These are phyloP conservation scores for Coregonus clupeaformis DNA, from an alignment of 2,113 vertebrate species.

Conservation along the genomic window DNA sequence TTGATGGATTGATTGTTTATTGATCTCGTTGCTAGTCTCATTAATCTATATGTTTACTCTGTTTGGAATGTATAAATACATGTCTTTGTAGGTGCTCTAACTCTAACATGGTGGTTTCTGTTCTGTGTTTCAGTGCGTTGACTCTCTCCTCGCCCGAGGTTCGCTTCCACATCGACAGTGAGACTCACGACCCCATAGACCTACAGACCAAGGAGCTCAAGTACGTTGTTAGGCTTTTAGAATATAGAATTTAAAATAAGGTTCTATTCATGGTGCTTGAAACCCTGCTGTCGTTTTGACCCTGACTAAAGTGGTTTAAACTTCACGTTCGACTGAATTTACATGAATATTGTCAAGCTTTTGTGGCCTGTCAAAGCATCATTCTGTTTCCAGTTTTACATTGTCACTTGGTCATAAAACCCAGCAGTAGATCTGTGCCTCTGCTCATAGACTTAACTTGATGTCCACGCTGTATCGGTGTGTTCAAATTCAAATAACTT, in stretches of 20 bases:
- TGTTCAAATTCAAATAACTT: slow-evolving; percentile 6
- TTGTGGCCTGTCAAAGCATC: too few relatives aligned
- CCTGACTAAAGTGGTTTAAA: too few relatives aligned
- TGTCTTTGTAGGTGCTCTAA: background rate
- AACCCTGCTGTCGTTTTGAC: too few relatives aligned
- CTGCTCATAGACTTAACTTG: background rate
- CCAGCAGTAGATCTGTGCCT: too few relatives aligned
- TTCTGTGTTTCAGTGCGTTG: slow-evolving; percentile 80
- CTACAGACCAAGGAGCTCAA: slow-evolving; percentile 96
- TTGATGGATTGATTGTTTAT: background rate
- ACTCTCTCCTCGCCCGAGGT: slow-evolving; percentile 96
- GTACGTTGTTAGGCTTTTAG: slow-evolving; percentile 63
- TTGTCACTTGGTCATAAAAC: too few relatives aligned
- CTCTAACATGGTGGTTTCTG: slow-evolving; percentile 1
- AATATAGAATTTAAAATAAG: too few relatives aligned
- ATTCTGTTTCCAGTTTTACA: too few relatives aligned
- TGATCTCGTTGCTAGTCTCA: background rate
- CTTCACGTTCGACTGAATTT: too few relatives aligned
- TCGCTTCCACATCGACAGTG: slow-evolving; percentile 97
- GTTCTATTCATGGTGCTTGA: too few relatives aligned
- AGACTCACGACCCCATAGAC: slow-evolving; percentile 98
- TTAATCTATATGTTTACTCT: background rate
- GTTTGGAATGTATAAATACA: background rate
- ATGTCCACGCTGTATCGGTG: background rate
- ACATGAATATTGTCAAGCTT: too few relatives aligned